These are phyloP conservation scores for Apotomis capreana DNA, from an alignment of 2,888 invertebrate species.

Conservation along the genomic window DNA sequence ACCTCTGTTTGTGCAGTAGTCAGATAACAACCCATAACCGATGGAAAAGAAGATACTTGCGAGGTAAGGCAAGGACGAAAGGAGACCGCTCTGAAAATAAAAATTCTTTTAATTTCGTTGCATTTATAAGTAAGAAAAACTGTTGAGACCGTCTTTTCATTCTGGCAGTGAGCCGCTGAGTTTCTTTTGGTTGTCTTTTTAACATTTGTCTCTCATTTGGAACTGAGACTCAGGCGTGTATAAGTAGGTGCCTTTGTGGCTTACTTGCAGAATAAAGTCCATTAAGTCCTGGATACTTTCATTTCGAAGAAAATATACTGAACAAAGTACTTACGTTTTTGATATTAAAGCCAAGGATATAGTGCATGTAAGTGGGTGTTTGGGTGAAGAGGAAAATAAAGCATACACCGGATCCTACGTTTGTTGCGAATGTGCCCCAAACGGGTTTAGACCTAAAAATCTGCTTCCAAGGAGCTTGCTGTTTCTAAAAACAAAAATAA, in stretches of 20 bases:
- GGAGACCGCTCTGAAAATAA: constrained; percentile 77
- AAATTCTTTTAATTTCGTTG: neutral
- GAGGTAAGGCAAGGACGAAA: constrained; percentile 85
- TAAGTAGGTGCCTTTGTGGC: too few relatives aligned
- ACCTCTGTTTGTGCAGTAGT: constrained; percentile 68
- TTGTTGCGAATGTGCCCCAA: constrained; percentile 82
- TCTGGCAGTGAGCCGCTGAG: too few relatives aligned
- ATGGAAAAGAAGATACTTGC: constrained; percentile 79
- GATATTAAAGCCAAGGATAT: constrained; percentile 70
- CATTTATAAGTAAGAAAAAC: too few relatives aligned
- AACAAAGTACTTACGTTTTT: constrained; percentile 51
- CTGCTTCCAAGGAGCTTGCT: constrained; percentile 76
- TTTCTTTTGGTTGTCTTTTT: too few relatives aligned
- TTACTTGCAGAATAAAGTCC: too few relatives aligned
- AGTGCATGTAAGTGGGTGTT: constrained; percentile 83
- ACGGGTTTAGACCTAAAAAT: constrained; percentile 76
- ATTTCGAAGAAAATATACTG: neutral
- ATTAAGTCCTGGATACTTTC: neutral
- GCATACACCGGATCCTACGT: constrained; percentile 82
- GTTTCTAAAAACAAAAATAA: constrained; percentile 42
- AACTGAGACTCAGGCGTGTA: too few relatives aligned
- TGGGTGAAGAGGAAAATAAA: constrained; percentile 84
- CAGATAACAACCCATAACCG: constrained; percentile 82
- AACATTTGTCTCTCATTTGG: too few relatives aligned
- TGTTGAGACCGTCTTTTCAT: too few relatives aligned